These are phyloP conservation scores for Cephus cinctus DNA, from an alignment of 1,140 invertebrate genomes.

Conservation along the genomic window DNA sequence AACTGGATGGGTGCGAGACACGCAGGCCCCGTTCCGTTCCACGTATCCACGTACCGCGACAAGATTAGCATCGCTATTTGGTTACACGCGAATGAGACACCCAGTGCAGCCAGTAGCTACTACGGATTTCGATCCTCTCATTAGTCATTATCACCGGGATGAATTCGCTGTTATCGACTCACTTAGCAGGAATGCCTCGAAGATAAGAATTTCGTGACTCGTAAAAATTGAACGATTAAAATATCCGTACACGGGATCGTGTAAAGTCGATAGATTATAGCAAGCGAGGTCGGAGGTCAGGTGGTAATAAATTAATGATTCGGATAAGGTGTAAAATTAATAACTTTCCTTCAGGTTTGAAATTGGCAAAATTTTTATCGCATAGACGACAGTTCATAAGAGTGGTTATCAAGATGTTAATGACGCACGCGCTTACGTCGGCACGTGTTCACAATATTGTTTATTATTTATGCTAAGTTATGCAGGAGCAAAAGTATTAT, in stretches of 20 bases:
- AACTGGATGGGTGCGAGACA: slow-evolving; percentile 23
- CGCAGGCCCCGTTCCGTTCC: slow-evolving; percentile 24
- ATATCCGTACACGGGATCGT: too few species aligned
- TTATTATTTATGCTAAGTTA: slow-evolving; percentile 53
- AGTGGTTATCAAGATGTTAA: slow-evolving; percentile 29
- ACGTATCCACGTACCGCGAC: slow-evolving; percentile 30
- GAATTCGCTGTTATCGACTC: too few species aligned
- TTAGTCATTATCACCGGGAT: slow-evolving; percentile 28
- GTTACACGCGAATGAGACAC: slow-evolving; percentile 41
- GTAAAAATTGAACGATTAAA: too few species aligned
- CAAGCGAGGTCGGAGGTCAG: too few species aligned
- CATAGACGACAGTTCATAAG: too few species aligned
- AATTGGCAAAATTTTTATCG: too few species aligned
- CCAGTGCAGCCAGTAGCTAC: slow-evolving; percentile 17
- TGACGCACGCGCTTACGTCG: slow-evolving; percentile 38
- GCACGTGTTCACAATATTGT: slow-evolving; percentile 51
- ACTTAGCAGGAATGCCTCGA: too few species aligned
- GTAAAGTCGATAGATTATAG: too few species aligned
- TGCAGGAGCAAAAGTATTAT: slow-evolving; percentile 28
- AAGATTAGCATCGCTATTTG: slow-evolving; percentile 48
- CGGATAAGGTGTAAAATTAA: too few species aligned
- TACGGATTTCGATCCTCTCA: slow-evolving; percentile 16
- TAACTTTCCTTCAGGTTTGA: too few species aligned
- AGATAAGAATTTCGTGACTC: too few species aligned
- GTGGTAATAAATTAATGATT: too few species aligned